Evolutionary conservation across 2,797 vertebrate genomes (phyloP).

Genomic region (Schizothorax lantsangensis): DNA sequence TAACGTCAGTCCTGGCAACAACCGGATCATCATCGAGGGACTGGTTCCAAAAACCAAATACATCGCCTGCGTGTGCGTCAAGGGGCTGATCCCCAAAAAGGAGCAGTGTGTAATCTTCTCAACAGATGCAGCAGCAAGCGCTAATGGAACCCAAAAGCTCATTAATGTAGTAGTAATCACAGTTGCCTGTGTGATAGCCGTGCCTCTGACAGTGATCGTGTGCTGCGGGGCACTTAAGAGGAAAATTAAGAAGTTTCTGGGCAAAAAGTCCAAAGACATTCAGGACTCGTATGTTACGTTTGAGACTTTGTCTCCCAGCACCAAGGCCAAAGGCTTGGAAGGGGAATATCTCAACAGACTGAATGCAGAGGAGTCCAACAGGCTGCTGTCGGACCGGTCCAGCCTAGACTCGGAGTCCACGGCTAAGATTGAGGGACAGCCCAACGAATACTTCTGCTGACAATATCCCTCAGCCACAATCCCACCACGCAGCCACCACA

Average conservation of each 20-base stretch:
- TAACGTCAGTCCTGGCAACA: conserved; percentile 87
- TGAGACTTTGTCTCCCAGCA: conserved; percentile 85
- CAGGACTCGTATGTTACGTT: conserved; percentile 91
- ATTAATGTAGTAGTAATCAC: conserved; percentile 97
- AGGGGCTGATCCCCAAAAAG: conserved; percentile 89
- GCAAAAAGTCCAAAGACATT: conserved; percentile 84
- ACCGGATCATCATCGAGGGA: conserved; percentile 86
- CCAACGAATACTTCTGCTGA: conserved; percentile 96
- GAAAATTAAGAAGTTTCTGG: conserved; percentile 87
- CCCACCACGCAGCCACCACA: conserved; percentile 65
- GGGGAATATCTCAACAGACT: conserved; percentile 85
- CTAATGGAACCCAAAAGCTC: conserved; percentile 92
- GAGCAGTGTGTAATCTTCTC: conserved; percentile 98
- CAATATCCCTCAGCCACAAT: conserved; percentile 78
- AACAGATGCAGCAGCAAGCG: conserved; percentile 89
- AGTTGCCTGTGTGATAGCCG: conserved; percentile 90
- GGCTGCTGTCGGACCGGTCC: conserved; percentile 90
- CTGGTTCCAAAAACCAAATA: conserved; percentile 94
- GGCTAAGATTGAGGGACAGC: conserved; percentile 84
- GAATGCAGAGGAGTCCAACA: conserved; percentile 89
- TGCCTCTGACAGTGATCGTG: conserved; percentile 93
- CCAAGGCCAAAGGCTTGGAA: conserved; percentile 82
- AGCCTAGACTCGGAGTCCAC: conserved; percentile 91
- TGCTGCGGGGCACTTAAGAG: conserved; percentile 92
- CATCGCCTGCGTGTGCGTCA: conserved; percentile 91